Evolutionary conservation across 2,797 vertebrate genomes (phyloP), one percentile per base, ranked within the genome.

Genomic region (Moxostoma hubbsi): DNA sequence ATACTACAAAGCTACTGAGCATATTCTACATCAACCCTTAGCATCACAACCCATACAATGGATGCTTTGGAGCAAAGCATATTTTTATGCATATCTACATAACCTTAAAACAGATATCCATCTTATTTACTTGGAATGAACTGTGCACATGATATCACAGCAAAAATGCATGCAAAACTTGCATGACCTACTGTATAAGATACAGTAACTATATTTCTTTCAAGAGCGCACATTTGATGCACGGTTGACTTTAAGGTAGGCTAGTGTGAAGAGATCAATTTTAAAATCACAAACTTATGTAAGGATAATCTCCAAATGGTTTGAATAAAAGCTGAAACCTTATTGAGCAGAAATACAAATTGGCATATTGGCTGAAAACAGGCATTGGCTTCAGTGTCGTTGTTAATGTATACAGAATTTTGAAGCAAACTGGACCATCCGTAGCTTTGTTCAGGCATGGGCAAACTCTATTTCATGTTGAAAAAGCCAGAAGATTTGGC

Each of bases 401-500:
- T 81, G 15, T 88, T 74, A 85, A 88, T 84, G 88, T 16, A 24
- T 74, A 84, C 66, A 73, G 67, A 74, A 78, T 82, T 77, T 54
- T 24, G 8, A 66, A 65, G 73, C 72, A 58, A 75, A 47, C 47
- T 43, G n/a, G 16, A 75, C 54, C 55, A 63, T 70, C 55, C 8
- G 11, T 51, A 68, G 64, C 36, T 12, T 46, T 47, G 43, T 49
- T 49, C 45, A 55, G 7, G 50, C 36, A 18, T 24, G 62, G 12
- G 81, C 74, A 18, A 57, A 63, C 77, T 86, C 90, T 88, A 92
- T 87, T 95, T 95, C 71, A 93, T 93, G 87, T 92, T 94, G 81
- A 96, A 97, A 85, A 97, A 96, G 12, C 94, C 88, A 2, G 90
- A 86, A 16, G 95, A 91, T 81, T 94, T 95, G 53, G 93, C 85